Conservation (phyloP, 1,140 invertebrate genomes). For the Euglossa dilemma region DNA sequence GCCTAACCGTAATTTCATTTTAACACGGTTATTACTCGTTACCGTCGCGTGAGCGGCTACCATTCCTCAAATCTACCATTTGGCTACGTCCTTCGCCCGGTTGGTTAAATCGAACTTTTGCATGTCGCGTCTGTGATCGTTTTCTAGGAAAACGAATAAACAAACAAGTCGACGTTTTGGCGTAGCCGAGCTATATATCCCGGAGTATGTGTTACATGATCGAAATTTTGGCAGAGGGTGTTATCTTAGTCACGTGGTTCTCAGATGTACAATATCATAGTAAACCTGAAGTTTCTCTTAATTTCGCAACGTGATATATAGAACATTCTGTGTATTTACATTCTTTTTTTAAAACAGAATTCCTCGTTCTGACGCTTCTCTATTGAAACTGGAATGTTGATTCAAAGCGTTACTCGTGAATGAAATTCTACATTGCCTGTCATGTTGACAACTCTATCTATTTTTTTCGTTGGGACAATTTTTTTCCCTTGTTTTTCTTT, state of each 20-base stretch:
- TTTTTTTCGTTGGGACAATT: not conserved
- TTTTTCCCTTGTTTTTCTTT: not conserved
- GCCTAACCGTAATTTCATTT: not conserved
- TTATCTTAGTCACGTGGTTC: not conserved
- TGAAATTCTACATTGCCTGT: not conserved
- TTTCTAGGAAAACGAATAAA: not conserved
- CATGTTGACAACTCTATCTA: not conserved
- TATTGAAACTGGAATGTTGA: not conserved
- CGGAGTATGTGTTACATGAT: not conserved
- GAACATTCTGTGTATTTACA: not conserved
- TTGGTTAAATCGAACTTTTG: not conserved
- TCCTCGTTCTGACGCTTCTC: not conserved
- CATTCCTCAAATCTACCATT: not conserved
- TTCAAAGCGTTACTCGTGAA: not conserved
- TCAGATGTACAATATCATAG: not conserved
- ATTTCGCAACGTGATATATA: not conserved
- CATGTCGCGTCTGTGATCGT: not conserved
- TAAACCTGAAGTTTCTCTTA: not conserved
- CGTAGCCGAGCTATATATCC: not conserved
- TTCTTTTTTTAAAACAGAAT: not conserved
- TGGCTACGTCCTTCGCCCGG: not conserved
- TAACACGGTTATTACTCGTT: constrained; percentile 13
- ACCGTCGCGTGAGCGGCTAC: not conserved
- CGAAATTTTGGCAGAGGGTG: constrained; percentile 13
- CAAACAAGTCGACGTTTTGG: not conserved